Base-by-base conservation (phyloP, 2,888 invertebrate genomes). In the Tanytarsus gracilentus region DNA sequence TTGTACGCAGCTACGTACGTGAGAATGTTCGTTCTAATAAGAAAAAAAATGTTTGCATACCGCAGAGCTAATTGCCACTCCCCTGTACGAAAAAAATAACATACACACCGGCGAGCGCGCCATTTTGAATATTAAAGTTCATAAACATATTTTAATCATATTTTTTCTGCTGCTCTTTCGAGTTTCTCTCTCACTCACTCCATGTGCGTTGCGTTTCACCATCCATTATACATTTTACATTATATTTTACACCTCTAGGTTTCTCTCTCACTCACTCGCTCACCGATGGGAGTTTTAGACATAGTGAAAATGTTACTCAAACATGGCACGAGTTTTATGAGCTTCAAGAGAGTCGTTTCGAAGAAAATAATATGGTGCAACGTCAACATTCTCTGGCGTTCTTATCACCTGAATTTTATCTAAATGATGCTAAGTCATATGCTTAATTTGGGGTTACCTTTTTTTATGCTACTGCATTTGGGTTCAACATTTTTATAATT, bases 41-140 rank as follows among this genome's bases (percentile, higher is more conserved):
- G 23, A 26, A 56, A 29, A 44, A 3, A 44, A 33, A 33, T 11
- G n/a, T 33, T n/a, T 33, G n/a, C 11, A 11, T 33, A 23, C 44
- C 23, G 44, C 23, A 21, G 21, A n/a, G 27, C 26, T 60, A 50
- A 60, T 50, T 60, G 60, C 50, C 50, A 49, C 60, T 29, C 60
- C 60, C 60, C 50, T 21, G 26, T 40, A 14, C n/a, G 14, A 40
- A 16, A 25, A 49, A 26, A 49, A n/a, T 26, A 26, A 25, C 16
- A 9, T 49, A 49, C 16, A 49, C 27, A 49, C 49, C 25, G 27
- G 27, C 27, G 27, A 23, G n/a, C 29, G 36, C 56, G 62, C 62
- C 62, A 62, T 62, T 62, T 62, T 62, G 62, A 62, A 62, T 62
- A 62, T 62, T 53, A 61, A 61, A 61, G 50, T 58, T 55, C 56